phyloP scores from a whole-genome alignment of 1,140 invertebrate genomes.

The Hetaerina americana region DNA sequence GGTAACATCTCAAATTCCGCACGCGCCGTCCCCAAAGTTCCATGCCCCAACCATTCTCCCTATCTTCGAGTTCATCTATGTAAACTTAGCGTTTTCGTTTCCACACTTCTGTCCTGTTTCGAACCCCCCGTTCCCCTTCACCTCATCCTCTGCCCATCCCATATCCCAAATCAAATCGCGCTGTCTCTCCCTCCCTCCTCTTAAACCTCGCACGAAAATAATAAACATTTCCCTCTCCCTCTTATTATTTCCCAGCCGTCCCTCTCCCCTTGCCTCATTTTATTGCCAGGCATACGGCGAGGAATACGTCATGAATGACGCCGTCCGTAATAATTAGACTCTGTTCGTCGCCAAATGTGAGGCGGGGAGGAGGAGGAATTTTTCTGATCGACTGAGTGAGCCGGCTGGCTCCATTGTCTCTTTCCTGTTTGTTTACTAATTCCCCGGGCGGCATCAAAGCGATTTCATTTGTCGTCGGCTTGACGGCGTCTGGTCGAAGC shows the following conservation, averaged over 20 bases:
- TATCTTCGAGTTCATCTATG: too few species aligned
- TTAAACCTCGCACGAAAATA: too few species aligned
- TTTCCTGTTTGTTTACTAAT: neutral
- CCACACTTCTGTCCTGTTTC: too few species aligned
- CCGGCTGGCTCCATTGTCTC: neutral
- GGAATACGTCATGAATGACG: neutral
- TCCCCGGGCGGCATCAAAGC: neutral
- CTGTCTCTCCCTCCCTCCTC: neutral
- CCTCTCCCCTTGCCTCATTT: slow-evolving; percentile 8
- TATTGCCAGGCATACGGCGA: neutral
- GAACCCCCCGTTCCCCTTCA: too few species aligned
- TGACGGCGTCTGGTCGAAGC: neutral
- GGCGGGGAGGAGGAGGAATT: neutral
- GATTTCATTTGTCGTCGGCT: neutral
- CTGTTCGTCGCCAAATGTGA: neutral
- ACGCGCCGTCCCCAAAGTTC: too few species aligned
- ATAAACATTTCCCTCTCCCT: neutral
- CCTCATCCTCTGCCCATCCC: too few species aligned
- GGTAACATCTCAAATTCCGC: too few species aligned
- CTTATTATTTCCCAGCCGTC: too few species aligned
- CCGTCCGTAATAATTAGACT: neutral
- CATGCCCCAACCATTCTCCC: too few species aligned
- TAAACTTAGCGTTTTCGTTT: too few species aligned
- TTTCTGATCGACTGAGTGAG: neutral
- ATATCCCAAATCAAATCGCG: too few species aligned